A percentile compares a stretch with the other conserved stretches of the same genome.
Conservation (phyloP, 1,140 invertebrate species). For the Monomorium pharaonis region DNA sequence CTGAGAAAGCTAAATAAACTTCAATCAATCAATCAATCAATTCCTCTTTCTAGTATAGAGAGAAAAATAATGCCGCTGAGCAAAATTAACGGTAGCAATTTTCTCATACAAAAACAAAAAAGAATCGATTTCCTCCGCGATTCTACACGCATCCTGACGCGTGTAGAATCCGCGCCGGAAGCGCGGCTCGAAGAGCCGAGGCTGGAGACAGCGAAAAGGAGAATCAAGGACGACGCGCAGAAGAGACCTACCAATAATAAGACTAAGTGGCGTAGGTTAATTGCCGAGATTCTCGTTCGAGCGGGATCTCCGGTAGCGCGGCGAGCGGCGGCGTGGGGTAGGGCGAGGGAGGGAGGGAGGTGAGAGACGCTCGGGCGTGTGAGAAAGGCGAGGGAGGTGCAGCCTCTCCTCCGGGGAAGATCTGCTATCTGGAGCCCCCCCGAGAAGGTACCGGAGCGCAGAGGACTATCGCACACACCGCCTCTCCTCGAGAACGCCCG, state of each 20-base stretch:
- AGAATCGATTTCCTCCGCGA: neutral
- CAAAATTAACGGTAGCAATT: neutral
- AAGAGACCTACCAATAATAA: conserved; percentile 66
- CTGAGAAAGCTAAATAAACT: too few relatives aligned
- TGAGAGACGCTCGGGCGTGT: conserved; percentile 68
- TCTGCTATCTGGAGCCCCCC: conserved; percentile 78
- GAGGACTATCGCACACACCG: conserved; percentile 75
- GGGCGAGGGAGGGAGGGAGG: conserved; percentile 15
- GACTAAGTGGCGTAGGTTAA: conserved; percentile 80
- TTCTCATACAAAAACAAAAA: neutral
- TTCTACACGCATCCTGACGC: neutral
- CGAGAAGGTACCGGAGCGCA: conserved; percentile 64
- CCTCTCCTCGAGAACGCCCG: conserved; percentile 72
- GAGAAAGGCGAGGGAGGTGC: conserved; percentile 73
- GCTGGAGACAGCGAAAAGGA: neutral
- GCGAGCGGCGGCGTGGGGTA: conserved; percentile 31
- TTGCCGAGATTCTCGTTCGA: conserved; percentile 76
- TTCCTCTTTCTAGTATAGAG: too few relatives aligned
- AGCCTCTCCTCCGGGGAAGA: conserved; percentile 73
- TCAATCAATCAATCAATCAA: too few relatives aligned
- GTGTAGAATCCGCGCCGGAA: neutral
- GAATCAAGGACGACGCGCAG: conserved; percentile 18
- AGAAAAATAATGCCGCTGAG: neutral
- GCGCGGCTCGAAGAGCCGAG: neutral
- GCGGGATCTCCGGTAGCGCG: conserved; percentile 61